These are phyloP conservation scores for Phylloscopus trochilus DNA, from an alignment of 2,113 vertebrate genomes.

Conservation along the genomic window DNA sequence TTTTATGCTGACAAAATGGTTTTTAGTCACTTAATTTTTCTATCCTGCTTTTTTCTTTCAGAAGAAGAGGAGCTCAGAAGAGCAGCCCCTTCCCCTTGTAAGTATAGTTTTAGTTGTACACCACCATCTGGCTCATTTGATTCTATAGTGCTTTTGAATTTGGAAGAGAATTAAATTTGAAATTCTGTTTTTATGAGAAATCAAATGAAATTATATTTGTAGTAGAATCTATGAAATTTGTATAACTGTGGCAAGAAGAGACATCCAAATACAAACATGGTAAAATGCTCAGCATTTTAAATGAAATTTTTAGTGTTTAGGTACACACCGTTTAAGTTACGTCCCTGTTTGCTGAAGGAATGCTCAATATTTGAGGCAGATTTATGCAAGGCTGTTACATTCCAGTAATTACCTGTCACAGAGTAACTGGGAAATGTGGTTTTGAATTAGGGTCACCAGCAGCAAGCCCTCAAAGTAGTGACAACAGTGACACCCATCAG, in stretches of 20 bases:
- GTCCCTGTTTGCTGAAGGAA: neutral
- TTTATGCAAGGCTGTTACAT: neutral
- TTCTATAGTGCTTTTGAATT: neutral
- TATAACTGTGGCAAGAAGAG: neutral
- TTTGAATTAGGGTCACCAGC: conserved; percentile 89
- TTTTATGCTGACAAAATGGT: conserved; percentile 17
- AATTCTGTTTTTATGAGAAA: neutral
- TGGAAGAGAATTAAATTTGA: neutral
- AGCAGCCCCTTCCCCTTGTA: conserved; percentile 82
- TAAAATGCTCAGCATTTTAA: neutral
- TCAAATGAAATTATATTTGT: neutral
- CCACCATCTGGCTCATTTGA: neutral
- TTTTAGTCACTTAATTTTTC: conserved; percentile 66
- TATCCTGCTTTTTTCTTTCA: conserved; percentile 70
- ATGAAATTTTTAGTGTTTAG: neutral
- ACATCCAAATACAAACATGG: neutral
- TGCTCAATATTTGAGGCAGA: neutral
- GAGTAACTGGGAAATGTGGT: conserved; percentile 20
- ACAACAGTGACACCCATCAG: conserved; percentile 98
- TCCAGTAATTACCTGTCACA: neutral
- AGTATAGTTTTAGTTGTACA: conserved; percentile 67
- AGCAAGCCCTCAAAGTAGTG: conserved; percentile 95
- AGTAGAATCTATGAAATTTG: neutral
- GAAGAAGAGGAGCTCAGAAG: conserved; percentile 82
- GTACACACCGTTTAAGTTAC: neutral